A percentile compares a stretch with the other conserved stretches of the same genome.
Conservation (phyloP, 2,113 vertebrate species). For the Scomber colias region DNA sequence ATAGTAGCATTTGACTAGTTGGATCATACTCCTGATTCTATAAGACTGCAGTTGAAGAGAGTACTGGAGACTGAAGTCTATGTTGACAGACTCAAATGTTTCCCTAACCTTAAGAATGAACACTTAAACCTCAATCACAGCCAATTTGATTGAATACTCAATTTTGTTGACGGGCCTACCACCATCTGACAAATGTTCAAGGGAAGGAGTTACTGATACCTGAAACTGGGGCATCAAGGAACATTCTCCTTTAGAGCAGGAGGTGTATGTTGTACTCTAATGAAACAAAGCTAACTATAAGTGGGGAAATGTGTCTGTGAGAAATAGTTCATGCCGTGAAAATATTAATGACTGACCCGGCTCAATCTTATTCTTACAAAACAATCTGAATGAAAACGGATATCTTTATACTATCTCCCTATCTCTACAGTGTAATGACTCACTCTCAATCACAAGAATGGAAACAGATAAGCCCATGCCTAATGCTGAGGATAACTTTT, state of each 20-base stretch:
- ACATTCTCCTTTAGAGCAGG: no score
- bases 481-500: constrained; percentile 55
- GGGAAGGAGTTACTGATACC: neutral
- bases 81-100: constrained; percentile 13
- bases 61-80: neutral
- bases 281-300: neutral
- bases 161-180: neutral
- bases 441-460: constrained; percentile 43
- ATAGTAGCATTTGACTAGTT: constrained; percentile 12
- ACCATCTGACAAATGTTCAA: neutral
- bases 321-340: constrained; percentile 32
- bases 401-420: constrained; percentile 38
- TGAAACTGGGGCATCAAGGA: no score
- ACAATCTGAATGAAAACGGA: constrained; percentile 50
- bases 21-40: neutral
- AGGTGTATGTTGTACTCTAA: no score
- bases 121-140: neutral
- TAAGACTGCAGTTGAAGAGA: neutral
- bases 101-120: no score
- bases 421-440: constrained; percentile 60
- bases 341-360: constrained; percentile 31
- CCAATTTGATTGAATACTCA: neutral
- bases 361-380: constrained; percentile 28
- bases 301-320: constrained; percentile 26
- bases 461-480: constrained; percentile 55